These are phyloP conservation scores for Numenius arquata DNA, from an alignment of 2,113 vertebrate species.

Conservation along the genomic window DNA sequence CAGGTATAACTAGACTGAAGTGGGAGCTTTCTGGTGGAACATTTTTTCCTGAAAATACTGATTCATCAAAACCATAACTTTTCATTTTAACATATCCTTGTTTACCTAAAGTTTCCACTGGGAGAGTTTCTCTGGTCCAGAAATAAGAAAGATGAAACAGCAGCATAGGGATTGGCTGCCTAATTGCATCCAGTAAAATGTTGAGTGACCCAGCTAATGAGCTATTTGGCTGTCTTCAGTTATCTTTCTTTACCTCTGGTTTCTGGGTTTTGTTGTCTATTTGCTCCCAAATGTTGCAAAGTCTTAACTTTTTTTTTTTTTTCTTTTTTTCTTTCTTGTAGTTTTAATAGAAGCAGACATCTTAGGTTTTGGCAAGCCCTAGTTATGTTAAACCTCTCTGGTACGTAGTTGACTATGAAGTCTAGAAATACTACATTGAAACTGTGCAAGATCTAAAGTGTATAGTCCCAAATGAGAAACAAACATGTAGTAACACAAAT, in stretches of 20 bases:
- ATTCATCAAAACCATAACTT: neutral
- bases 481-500: neutral
- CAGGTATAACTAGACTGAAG: neutral
- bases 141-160: neutral
- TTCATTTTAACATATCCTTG: neutral
- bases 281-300: neutral
- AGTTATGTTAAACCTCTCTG: neutral
- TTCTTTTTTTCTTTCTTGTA: neutral
- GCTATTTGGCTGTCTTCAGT: neutral
- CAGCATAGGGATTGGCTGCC: neutral
- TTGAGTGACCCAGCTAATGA: neutral
- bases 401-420: neutral
- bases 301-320: neutral
- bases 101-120: neutral
- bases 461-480: neutral
- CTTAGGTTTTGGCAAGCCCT: neutral
- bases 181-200: neutral
- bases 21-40: neutral
- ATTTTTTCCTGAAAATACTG: neutral
- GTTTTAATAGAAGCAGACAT: neutral
- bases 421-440: neutral
- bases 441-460: neutral
- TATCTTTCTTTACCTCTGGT: neutral
- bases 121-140: neutral
- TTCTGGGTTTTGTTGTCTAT: neutral